Conservation (phyloP, 2,888 invertebrate genomes). For the Byasa hedistus region DNA sequence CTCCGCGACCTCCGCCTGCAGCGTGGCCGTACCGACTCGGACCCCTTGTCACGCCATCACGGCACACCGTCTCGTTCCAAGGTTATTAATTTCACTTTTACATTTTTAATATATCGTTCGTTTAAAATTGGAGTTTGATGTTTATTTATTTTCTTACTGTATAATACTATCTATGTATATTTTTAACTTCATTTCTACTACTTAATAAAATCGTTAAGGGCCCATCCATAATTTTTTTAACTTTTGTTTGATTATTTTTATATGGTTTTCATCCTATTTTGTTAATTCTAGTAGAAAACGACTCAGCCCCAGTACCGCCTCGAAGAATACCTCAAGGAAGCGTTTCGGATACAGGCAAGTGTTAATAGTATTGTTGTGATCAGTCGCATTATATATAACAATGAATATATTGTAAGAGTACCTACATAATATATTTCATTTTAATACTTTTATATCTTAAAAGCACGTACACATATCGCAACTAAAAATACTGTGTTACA, state of each 20-base stretch:
- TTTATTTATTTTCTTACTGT: slow-evolving; percentile 38
- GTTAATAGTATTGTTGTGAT: slow-evolving; percentile 27
- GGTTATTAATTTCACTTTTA: slow-evolving; percentile 74
- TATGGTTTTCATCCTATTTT: slow-evolving; percentile 56
- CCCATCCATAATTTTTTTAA: slow-evolving; percentile 31
- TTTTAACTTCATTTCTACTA: slow-evolving; percentile 40
- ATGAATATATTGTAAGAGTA: not conserved
- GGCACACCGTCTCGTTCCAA: slow-evolving; percentile 87
- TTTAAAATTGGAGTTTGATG: slow-evolving; percentile 69
- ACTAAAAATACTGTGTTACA: too few species aligned
- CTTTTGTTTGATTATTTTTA: slow-evolving; percentile 40
- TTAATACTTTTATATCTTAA: too few species aligned
- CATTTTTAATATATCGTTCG: slow-evolving; percentile 39
- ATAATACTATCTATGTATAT: slow-evolving; percentile 47
- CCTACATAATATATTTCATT: not conserved
- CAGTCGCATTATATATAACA: not conserved
- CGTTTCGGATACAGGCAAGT: slow-evolving; percentile 81
- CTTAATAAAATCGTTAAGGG: slow-evolving; percentile 44
- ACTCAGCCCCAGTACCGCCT: slow-evolving; percentile 82
- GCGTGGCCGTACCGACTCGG: slow-evolving; percentile 67
- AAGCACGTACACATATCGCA: too few species aligned
- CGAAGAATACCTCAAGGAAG: slow-evolving; percentile 79
- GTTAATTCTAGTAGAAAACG: slow-evolving; percentile 79
- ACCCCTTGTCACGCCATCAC: slow-evolving; percentile 76
- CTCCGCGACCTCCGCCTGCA: slow-evolving; percentile 75